These are phyloP conservation scores for Drosophila parvula DNA, from an alignment of 1,140 invertebrate species.

Conservation along the genomic window DNA sequence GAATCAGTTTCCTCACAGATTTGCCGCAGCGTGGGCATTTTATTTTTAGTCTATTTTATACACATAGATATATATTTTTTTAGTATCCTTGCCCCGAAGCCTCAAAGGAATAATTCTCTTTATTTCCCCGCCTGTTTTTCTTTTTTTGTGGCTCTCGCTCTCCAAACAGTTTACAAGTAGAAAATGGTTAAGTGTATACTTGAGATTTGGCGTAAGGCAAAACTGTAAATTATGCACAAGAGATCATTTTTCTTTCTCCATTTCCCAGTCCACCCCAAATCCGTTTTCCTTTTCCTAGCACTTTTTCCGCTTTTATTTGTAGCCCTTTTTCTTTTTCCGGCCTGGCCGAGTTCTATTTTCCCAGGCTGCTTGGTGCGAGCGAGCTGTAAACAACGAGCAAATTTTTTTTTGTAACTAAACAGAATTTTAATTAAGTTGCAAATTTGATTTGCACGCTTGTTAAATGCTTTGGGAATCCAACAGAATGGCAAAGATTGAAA, in stretches of 20 bases:
- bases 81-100: slow-evolving; percentile 31
- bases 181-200: slow-evolving; percentile 80
- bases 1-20: slow-evolving; percentile 62
- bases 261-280: slow-evolving; percentile 5
- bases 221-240: slow-evolving; percentile 82
- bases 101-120: slow-evolving; percentile 76
- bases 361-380: slow-evolving; percentile 5
- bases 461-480: slow-evolving; percentile 56
- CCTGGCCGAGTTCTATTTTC: slow-evolving; percentile 33
- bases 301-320: slow-evolving; percentile 7
- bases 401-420: slow-evolving; percentile 59
- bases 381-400: slow-evolving; percentile 32
- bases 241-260: slow-evolving; percentile 76
- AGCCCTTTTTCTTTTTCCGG: slow-evolving; percentile 43
- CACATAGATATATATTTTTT: slow-evolving; percentile 44
- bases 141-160: slow-evolving; percentile 60
- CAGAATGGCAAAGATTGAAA: slow-evolving; percentile 8
- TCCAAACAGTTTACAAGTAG: slow-evolving; percentile 77
- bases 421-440: slow-evolving; percentile 79
- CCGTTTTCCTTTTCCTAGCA: slow-evolving; percentile 6
- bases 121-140: slow-evolving; percentile 45
- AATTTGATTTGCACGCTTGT: slow-evolving; percentile 76
- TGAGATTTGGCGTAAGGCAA: slow-evolving; percentile 77
- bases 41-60: slow-evolving; percentile 51
- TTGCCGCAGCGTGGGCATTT: slow-evolving; percentile 71